Evolutionary conservation across 2,113 vertebrate genomes (phyloP).

Genomic region (Scopus umbretta): DNA sequence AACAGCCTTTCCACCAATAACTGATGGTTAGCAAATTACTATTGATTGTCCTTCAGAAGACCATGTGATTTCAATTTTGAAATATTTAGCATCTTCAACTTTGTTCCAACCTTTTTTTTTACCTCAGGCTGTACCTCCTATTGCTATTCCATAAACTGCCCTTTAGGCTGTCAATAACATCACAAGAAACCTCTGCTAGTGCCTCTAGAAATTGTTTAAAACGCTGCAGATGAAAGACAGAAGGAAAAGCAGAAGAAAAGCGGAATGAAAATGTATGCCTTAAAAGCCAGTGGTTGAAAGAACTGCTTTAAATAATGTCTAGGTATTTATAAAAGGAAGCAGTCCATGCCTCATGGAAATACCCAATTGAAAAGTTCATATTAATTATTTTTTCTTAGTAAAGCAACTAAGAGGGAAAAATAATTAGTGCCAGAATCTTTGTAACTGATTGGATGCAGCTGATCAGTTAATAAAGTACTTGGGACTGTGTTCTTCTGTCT

Average conservation of each 20-base stretch:
- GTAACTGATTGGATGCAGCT: constrained; percentile 22
- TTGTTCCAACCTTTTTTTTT: not conserved
- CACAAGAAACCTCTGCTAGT: not conserved
- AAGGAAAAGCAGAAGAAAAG: not conserved
- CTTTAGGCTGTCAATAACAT: not conserved
- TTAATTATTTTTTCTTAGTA: not conserved
- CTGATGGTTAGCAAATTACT: not conserved
- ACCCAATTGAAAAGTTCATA: not conserved
- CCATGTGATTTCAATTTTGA: not conserved
- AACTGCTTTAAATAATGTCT: constrained; percentile 16
- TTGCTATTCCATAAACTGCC: not conserved
- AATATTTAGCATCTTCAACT: not conserved
- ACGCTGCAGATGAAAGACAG: not conserved
- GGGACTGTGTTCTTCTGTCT: constrained; percentile 4
- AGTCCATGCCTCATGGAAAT: not conserved
- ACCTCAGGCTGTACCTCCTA: not conserved
- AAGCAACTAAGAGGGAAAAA: constrained; percentile 17
- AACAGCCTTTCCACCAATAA: not conserved
- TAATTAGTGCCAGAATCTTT: constrained; percentile 42
- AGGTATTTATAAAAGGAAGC: constrained; percentile 38
- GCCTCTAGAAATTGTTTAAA: constrained; percentile 24
- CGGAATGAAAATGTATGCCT: not conserved
- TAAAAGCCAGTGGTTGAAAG: constrained; percentile 4
- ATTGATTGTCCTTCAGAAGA: not conserved
- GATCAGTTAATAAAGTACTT: constrained; percentile 31